Evolutionary conservation across 2,888 invertebrate species (phyloP).

Genomic region (Xestia xanthographa): DNA sequence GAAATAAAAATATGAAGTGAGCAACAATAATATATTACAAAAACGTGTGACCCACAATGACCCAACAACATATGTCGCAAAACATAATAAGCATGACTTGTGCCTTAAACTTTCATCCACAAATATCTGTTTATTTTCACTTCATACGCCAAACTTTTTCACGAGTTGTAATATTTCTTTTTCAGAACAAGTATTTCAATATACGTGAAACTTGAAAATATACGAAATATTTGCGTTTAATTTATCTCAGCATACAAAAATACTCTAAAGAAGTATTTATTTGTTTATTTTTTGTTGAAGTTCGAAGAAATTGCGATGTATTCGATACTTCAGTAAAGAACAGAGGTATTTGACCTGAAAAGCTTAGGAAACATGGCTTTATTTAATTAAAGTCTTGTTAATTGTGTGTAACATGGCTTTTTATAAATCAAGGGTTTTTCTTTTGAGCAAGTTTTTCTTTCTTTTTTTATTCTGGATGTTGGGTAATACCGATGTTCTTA

Average conservation of each 20-base stretch:
- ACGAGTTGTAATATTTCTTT: conserved; percentile 11
- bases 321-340: conserved; percentile 1
- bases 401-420: background rate
- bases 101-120: background rate
- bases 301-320: conserved; percentile 2
- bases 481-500: background rate
- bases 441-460: background rate
- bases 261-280: background rate
- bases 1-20: background rate
- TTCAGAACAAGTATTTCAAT: conserved; percentile 36
- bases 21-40: background rate
- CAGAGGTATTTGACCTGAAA: background rate
- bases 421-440: background rate
- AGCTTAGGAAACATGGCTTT: background rate
- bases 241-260: background rate
- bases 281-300: background rate
- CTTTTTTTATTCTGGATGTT: background rate
- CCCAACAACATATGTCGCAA: background rate
- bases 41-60: background rate
- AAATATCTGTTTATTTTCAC: conserved; percentile 6
- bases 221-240: conserved; percentile 12
- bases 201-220: conserved; percentile 20
- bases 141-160: background rate
- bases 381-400: conserved; percentile 20
- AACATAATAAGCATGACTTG: background rate